These are phyloP conservation scores for Ganaspis sp. DNA, from an alignment of 1,140 invertebrate genomes.

Conservation along the genomic window DNA sequence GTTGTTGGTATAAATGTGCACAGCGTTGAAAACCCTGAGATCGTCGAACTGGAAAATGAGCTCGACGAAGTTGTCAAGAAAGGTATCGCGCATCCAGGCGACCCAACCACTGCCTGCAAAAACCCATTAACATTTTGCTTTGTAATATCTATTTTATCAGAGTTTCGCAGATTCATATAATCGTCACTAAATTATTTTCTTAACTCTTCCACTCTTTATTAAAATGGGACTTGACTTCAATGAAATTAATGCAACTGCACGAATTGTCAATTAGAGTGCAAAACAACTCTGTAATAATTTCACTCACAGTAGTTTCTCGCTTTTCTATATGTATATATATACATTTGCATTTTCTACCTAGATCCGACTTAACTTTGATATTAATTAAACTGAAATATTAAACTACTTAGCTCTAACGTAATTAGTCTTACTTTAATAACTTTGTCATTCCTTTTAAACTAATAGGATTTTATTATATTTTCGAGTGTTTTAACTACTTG, in stretches of 20 bases:
- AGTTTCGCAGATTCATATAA: background rate
- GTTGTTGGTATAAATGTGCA: slow-evolving; percentile 85
- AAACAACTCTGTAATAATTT: slow-evolving; percentile 10
- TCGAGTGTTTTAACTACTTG: no score
- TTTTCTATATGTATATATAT: background rate
- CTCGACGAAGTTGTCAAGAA: slow-evolving; percentile 76
- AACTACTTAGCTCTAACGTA: background rate
- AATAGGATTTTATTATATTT: background rate
- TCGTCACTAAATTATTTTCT: background rate
- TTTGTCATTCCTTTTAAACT: slow-evolving; percentile 6
- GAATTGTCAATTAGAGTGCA: slow-evolving; percentile 10
- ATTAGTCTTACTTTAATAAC: slow-evolving; percentile 9
- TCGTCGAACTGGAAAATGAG: slow-evolving; percentile 83
- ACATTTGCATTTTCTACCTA: slow-evolving; percentile 4
- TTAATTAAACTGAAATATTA: slow-evolving; percentile 15
- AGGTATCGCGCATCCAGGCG: slow-evolving; percentile 84
- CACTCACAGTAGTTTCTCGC: background rate
- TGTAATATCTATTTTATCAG: background rate
- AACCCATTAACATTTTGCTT: slow-evolving; percentile 37
- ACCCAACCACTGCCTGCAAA: slow-evolving; percentile 85
- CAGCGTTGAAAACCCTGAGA: slow-evolving; percentile 81
- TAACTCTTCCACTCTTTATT: background rate
- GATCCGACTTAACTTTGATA: slow-evolving; percentile 9
- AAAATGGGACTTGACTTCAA: background rate
- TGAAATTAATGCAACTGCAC: background rate